Percentiles rank a stretch among this genome's conserved stretches.
These are phyloP conservation scores for Mionectes macconnelli DNA, from an alignment of 2,113 vertebrate species.

Conservation along the genomic window DNA sequence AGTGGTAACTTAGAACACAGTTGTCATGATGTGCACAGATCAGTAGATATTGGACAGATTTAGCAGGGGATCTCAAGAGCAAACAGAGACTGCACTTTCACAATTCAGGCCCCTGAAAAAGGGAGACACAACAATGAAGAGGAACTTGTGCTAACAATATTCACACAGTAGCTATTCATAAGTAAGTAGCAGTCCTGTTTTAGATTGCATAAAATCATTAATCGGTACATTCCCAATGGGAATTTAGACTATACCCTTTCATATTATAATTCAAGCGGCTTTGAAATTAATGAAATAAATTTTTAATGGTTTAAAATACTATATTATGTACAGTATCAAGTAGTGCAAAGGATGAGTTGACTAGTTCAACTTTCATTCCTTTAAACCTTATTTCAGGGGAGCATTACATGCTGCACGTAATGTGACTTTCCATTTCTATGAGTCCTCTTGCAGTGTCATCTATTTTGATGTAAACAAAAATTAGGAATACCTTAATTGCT, in stretches of 20 bases:
- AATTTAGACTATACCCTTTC: not conserved
- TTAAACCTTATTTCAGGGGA: not conserved
- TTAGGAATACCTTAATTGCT: not conserved
- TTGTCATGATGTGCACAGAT: not conserved
- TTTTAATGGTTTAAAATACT: not conserved
- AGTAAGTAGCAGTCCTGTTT: not conserved
- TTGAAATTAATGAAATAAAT: not conserved
- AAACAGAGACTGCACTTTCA: not conserved
- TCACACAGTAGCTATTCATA: not conserved
- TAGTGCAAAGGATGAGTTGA: not conserved
- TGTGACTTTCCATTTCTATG: not conserved
- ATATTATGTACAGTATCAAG: not conserved
- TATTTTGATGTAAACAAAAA: not conserved
- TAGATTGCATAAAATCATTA: not conserved
- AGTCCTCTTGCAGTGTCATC: not conserved
- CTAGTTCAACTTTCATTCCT: not conserved
- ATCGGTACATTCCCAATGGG: not conserved
- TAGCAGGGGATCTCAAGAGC: not conserved
- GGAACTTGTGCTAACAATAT: not conserved
- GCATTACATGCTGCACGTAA: not conserved
- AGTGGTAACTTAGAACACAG: not conserved
- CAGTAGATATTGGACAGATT: not conserved
- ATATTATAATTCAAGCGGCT: not conserved
- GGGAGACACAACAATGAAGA: not conserved
- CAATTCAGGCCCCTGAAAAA: not conserved